Evolutionary conservation across 2,113 vertebrate genomes (phyloP), one percentile per base, ranked within the genome.

Genomic region (Cygnus atratus): DNA sequence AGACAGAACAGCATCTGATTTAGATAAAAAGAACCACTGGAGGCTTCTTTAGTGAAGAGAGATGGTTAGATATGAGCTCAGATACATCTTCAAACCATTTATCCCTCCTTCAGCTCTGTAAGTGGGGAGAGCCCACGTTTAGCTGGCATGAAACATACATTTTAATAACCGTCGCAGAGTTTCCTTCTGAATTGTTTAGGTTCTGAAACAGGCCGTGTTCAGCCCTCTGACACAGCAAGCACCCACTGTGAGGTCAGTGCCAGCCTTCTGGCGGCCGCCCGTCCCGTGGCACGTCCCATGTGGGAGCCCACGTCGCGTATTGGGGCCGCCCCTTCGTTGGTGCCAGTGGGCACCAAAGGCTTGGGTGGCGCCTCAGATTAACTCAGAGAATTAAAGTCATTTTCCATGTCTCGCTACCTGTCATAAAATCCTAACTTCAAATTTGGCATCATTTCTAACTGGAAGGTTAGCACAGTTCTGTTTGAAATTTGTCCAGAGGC

Each of bases 11-110:
- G 85, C 67, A 29, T 96, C 75, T 96, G 95, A 96, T 85, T 88
- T 70, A 96, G 94, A 98, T 97, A 58, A 97, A 95, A 92, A 88
- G 93, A 96, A 97, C 92, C 88, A 76, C 92, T 66, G 95, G 96
- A 94, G 92, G 94, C 87, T 92, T 85, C 90, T 90, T 85, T 24
- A 77, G 87, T 52, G 70, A 83, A 79, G 54, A 93, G 93, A 67
- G 94, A 31, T 39, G 78, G 55, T 28, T 78, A 7, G 76, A 86
- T 72, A 54, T 26, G 55, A 90, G 6, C 91, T 91, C 83, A 3
- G 78, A 73, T 46, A 3, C 75, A n/a, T 70, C 90, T 91, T 83
- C 87, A 91, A 73, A 62, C 39, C 92, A 20, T 80, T 95, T 87
- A 91, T 77, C 75, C 80, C 76, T 48, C 71, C 54, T 71, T 78